These are phyloP conservation scores for Chelonia mydas DNA, from an alignment of 2,797 vertebrate species.

Conservation along the genomic window DNA sequence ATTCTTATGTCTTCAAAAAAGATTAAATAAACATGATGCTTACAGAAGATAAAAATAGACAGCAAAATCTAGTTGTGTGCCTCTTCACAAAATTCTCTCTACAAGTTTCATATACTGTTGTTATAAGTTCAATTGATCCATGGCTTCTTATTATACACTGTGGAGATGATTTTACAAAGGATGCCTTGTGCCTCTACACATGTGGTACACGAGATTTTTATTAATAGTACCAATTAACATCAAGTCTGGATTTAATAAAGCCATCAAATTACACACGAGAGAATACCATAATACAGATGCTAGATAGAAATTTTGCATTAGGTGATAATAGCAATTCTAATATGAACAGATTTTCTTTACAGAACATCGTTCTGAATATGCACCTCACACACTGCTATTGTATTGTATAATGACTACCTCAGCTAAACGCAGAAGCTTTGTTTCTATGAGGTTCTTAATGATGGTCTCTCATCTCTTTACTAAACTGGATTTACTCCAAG, in stretches of 20 bases:
- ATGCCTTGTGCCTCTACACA: not conserved
- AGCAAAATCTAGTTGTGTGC: not conserved
- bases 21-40: not conserved
- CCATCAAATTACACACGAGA: not conserved
- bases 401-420: not conserved
- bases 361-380: not conserved
- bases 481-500: not conserved
- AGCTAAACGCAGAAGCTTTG: not conserved
- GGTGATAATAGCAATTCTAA: not conserved
- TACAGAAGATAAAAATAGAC: not conserved
- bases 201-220: not conserved
- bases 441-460: not conserved
- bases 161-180: not conserved
- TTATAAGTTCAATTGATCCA: not conserved
- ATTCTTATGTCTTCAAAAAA: not conserved
- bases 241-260: not conserved
- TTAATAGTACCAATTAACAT: not conserved
- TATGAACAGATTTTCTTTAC: not conserved
- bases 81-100: not conserved
- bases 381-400: not conserved
- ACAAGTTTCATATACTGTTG: fast-evolving
- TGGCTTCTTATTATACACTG: not conserved
- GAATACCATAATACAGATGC: not conserved
- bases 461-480: not conserved
- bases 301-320: not conserved